Evolutionary conservation across 2,888 invertebrate genomes (phyloP).

Genomic region (Mystacides longicornis): DNA sequence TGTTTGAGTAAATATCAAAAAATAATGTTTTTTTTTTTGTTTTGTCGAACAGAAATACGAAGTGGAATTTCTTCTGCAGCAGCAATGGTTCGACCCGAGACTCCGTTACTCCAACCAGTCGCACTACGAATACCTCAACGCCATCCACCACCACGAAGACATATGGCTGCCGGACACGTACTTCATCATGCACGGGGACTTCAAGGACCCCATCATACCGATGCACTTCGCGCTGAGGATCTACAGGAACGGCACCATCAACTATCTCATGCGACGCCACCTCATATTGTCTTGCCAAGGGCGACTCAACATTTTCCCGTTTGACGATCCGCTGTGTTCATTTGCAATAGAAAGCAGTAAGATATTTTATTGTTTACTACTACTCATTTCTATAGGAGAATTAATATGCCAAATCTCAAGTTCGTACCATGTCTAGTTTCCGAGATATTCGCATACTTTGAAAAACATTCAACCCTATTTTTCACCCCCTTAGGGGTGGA

Average conservation of each 20-base stretch:
- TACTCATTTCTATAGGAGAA: too few relatives aligned
- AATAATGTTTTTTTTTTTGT: background rate
- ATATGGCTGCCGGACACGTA: constrained; percentile 93
- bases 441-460: too few relatives aligned
- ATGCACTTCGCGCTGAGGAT: constrained; percentile 90
- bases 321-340: constrained; percentile 91
- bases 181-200: constrained; percentile 95
- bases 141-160: constrained; percentile 85
- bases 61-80: constrained; percentile 88
- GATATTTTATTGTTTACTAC: too few relatives aligned
- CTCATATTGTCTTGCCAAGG: constrained; percentile 91
- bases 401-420: too few relatives aligned
- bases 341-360: constrained; percentile 96
- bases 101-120: constrained; percentile 83
- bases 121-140: constrained; percentile 82
- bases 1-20: background rate
- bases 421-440: too few relatives aligned
- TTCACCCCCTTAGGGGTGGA: too few relatives aligned
- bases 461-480: too few relatives aligned
- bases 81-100: constrained; percentile 89
- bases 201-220: constrained; percentile 88
- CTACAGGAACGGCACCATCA: constrained; percentile 88
- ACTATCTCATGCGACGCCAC: constrained; percentile 89
- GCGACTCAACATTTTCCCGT: constrained; percentile 89
- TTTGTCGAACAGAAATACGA: constrained; percentile 75